phyloP scores from a whole-genome alignment of 2,113 vertebrate species.

The Pseudorhombus dupliciocellatus region DNA sequence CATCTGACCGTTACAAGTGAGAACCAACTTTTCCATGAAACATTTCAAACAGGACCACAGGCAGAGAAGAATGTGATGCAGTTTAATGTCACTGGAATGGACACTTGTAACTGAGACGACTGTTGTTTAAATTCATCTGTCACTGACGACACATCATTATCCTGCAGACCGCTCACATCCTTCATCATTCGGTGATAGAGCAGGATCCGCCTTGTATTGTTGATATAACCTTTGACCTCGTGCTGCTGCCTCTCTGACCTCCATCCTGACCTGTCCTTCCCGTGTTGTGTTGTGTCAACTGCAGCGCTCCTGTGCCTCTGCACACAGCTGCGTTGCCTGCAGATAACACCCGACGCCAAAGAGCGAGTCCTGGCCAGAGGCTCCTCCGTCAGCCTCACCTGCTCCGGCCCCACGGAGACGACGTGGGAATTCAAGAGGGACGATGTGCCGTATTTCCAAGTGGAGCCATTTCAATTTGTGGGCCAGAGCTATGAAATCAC shows the following conservation, averaged over 20 bases:
- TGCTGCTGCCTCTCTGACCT: conserved; percentile 41
- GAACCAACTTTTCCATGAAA: conserved; percentile 7
- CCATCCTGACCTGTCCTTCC: conserved; percentile 33
- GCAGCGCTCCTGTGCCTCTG: conserved; percentile 75
- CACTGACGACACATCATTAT: conserved; percentile 42
- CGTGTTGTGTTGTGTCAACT: conserved; percentile 54
- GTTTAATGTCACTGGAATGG: too few relatives aligned
- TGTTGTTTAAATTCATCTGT: conserved; percentile 50
- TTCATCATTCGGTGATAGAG: conserved; percentile 58
- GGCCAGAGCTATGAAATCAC: conserved; percentile 17
- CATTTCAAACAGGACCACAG: not conserved
- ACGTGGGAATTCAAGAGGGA: conserved; percentile 83
- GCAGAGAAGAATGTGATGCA: too few relatives aligned
- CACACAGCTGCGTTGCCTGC: conserved; percentile 60
- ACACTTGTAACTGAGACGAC: not conserved
- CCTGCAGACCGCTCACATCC: conserved; percentile 58
- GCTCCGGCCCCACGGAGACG: conserved; percentile 73
- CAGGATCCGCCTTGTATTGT: conserved; percentile 67
- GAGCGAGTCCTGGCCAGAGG: conserved; percentile 82
- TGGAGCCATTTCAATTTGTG: conserved; percentile 42
- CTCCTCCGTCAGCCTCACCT: conserved; percentile 83
- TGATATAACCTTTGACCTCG: conserved; percentile 70
- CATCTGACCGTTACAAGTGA: conserved; percentile 71
- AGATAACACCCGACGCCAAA: conserved; percentile 76
- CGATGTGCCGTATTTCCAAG: conserved; percentile 39